Evolutionary conservation across 2,888 invertebrate genomes (phyloP).

Genomic region (Drosophila siamana): DNA sequence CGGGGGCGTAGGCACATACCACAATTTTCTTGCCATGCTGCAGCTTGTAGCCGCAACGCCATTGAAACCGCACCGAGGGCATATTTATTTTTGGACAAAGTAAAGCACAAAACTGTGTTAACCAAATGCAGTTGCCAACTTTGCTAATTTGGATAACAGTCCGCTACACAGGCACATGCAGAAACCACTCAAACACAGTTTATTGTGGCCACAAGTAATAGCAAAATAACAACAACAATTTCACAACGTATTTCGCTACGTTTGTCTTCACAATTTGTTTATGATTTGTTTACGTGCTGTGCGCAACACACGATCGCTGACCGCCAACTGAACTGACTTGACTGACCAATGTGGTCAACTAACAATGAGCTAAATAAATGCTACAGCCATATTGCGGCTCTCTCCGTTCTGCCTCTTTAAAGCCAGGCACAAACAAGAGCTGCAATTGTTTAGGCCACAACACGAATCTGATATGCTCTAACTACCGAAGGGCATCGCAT

Average conservation of each 20-base stretch:
- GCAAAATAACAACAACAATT: constrained; percentile 43
- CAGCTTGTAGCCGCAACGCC: constrained; percentile 73
- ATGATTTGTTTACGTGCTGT: constrained; percentile 62
- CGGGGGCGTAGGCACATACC: constrained; percentile 60
- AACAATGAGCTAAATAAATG: constrained; percentile 26
- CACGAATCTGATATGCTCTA: constrained; percentile 34
- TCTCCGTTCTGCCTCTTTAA: constrained; percentile 13
- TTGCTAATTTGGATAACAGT: constrained; percentile 7
- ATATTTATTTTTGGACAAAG: constrained; percentile 51
- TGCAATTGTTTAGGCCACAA: neutral
- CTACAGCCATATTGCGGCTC: constrained; percentile 15
- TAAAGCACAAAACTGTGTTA: neutral
- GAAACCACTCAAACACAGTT: constrained; percentile 1
- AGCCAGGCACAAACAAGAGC: constrained; percentile 31
- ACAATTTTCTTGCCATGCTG: constrained; percentile 58
- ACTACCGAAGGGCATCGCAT: neutral
- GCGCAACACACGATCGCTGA: constrained; percentile 67
- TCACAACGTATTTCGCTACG: constrained; percentile 13
- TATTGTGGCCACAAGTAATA: constrained; percentile 24
- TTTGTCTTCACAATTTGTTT: constrained; percentile 56
- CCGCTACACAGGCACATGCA: constrained; percentile 14
- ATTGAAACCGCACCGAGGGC: constrained; percentile 82
- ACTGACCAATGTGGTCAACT: constrained; percentile 23
- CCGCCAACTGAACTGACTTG: constrained; percentile 59
- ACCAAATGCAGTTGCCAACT: constrained; percentile 2